Evolutionary conservation across 2,113 vertebrate species (phyloP), one percentile per base, ranked within the genome.

Genomic region (Tyrannus savana): DNA sequence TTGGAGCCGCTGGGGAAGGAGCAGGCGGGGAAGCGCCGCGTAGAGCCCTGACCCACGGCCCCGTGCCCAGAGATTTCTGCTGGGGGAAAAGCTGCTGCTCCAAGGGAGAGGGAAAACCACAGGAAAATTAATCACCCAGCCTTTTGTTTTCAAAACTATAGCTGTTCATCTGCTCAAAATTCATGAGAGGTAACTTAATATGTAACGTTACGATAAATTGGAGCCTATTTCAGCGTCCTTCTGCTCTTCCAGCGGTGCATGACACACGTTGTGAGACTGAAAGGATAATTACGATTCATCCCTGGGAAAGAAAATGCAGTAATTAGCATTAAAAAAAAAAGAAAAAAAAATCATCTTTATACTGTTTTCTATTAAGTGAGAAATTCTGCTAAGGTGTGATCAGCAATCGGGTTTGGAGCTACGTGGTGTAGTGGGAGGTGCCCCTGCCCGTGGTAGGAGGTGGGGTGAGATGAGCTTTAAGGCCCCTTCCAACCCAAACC

Each of bases 1-100:
- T 87, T 87, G 15, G 64, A 93, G 90, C 93, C 77, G 42, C 77
- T 59, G 75, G 95, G 93, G 93, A 94, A 92, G 71, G 84, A 59
- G 75, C 33, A 91, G 89, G 79, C 10, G 4, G 53, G 33, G 62
- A 89, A 74, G 83, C 9, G 5, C 81, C 17, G 63, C 49, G 81
- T 37, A 3, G 95, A 93, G 92, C 92, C 72, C 58, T 30, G 93
- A 96, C 87, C 87, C 85, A 35, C 60, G 71, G 60, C 31, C 79
- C 42, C 15, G 8, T 27, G 82, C 79, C 84, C 62, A 19, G n/a
- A 10, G 86, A 19, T 24, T 44, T 13, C 23, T 53, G 81, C 33
- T 10, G 59, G 42, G 62, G 74, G 35, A 17, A 28, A 25, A 5
- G 9, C 67, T 12, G 41, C 5, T 12, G 3, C 42, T 42, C 66